Evolutionary conservation across 1,140 invertebrate species (phyloP).

Genomic region (Subanguina moxae): DNA sequence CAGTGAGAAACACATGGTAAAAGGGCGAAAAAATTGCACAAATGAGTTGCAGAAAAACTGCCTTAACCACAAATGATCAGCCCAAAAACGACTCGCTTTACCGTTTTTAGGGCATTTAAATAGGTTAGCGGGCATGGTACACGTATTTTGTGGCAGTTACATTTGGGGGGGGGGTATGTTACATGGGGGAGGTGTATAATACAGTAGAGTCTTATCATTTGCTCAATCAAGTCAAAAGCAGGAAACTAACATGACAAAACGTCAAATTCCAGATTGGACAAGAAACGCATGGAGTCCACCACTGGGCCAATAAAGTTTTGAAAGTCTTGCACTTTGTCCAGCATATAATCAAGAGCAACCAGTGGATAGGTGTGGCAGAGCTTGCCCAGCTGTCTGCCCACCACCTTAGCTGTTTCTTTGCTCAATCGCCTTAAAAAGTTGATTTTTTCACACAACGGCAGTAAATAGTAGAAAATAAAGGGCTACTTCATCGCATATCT

Average conservation of each 20-base stretch:
- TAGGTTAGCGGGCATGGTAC: no score
- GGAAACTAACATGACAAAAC: conserved; percentile 76
- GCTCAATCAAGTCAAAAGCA: neutral
- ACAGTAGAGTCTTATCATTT: no score
- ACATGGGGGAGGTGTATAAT: no score
- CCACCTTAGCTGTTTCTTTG: conserved; percentile 95
- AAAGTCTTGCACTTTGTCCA: conserved; percentile 89
- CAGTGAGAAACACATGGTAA: no score
- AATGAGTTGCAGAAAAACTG: no score
- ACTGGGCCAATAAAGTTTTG: conserved; percentile 93
- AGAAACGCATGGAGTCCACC: conserved; percentile 92
- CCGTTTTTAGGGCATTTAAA: no score
- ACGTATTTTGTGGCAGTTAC: no score
- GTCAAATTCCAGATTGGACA: conserved; percentile 91
- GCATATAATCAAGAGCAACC: conserved; percentile 87
- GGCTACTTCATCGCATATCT: conserved; percentile 86
- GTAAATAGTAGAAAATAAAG: neutral
- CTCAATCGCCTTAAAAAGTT: conserved; percentile 70
- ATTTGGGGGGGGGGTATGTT: no score
- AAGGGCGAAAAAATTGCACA: no score
- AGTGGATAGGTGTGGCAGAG: conserved; percentile 89
- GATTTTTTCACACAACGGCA: no score
- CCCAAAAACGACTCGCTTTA: no score
- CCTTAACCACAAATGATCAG: no score
- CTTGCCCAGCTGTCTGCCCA: conserved; percentile 90